Conservation (phyloP, 2,797 vertebrate genomes). For the Lepidocolaptes lacrymiger region DNA sequence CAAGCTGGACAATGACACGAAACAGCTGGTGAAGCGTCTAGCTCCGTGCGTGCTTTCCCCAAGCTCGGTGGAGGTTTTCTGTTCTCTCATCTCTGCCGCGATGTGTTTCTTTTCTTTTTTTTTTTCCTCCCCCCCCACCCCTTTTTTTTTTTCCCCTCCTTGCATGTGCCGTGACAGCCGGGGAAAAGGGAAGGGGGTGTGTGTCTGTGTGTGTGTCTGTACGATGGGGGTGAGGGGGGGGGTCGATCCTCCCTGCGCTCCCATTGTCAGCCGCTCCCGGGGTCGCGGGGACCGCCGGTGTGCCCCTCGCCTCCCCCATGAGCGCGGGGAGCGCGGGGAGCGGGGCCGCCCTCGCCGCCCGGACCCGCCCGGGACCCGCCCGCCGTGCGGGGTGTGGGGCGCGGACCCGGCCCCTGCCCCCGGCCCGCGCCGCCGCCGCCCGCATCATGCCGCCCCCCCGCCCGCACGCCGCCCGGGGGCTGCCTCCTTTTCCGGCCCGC, state of each 20-base stretch:
- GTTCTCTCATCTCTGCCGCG: constrained; percentile 57
- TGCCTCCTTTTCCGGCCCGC: constrained; percentile 60
- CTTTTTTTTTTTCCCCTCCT: background rate
- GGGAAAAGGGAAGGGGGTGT: constrained; percentile 3
- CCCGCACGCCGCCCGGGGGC: constrained; percentile 69
- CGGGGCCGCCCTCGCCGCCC: background rate
- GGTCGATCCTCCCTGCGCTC: constrained; percentile 57
- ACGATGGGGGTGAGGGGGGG: constrained; percentile 33
- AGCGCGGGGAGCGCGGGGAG: background rate
- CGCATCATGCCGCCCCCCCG: constrained; percentile 47
- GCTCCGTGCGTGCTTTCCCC: constrained; percentile 66
- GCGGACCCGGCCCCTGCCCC: background rate
- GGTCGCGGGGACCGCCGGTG: constrained; percentile 54
- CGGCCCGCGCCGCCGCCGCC: constrained; percentile 58
- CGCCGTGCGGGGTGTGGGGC: constrained; percentile 52
- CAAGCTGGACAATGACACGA: constrained; percentile 11
- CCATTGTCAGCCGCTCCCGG: constrained; percentile 74
- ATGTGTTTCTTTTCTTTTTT: background rate
- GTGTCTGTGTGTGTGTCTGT: too few species aligned
- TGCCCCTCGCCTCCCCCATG: constrained; percentile 37
- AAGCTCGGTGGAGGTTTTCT: constrained; percentile 66
- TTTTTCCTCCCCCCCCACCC: too few species aligned
- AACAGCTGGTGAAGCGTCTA: constrained; percentile 58
- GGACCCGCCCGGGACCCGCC: constrained; percentile 19
- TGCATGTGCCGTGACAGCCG: constrained; percentile 76